These are phyloP conservation scores for Argentina silus DNA, from an alignment of 2,797 vertebrate genomes.

Conservation along the genomic window DNA sequence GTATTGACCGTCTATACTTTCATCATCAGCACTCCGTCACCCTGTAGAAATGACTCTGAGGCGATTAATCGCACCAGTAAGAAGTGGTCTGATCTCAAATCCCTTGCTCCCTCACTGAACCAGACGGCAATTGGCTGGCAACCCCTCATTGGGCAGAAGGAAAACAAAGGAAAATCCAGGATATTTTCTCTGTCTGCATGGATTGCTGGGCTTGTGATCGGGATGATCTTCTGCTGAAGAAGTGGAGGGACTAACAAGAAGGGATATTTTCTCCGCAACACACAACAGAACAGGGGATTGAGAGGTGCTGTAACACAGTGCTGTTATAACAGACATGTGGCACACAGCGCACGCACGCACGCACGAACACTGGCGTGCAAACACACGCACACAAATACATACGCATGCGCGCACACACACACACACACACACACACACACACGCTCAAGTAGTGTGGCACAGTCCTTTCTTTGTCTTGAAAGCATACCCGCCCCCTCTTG, in stretches of 20 bases:
- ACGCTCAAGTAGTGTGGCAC: constrained; percentile 42
- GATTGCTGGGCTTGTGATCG: constrained; percentile 37
- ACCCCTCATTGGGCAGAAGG: constrained; percentile 55
- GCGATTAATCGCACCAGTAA: constrained; percentile 62
- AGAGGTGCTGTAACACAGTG: constrained; percentile 20
- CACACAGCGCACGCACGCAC: constrained; percentile 7
- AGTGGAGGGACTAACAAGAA: constrained; percentile 35
- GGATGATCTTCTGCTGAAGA: constrained; percentile 35
- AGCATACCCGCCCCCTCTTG: constrained; percentile 43
- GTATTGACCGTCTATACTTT: constrained; percentile 61
- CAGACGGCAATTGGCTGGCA: constrained; percentile 74
- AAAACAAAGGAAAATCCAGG: constrained; percentile 50
- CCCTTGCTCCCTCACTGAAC: constrained; percentile 66
- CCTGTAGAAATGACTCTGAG: constrained; percentile 62
- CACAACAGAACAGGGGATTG: neutral
- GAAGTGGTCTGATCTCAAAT: constrained; percentile 67
- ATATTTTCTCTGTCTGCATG: constrained; percentile 46
- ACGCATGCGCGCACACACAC: constrained; percentile 43
- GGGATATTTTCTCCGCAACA: constrained; percentile 8
- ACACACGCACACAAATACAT: no score
- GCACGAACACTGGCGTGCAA: neutral
- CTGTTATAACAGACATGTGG: no score
- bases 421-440: constrained; percentile 43
- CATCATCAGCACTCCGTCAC: constrained; percentile 65
- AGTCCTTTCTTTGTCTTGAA: constrained; percentile 62